Conservation (phyloP, 1,140 invertebrate species). For the Gryllus bimaculatus region DNA sequence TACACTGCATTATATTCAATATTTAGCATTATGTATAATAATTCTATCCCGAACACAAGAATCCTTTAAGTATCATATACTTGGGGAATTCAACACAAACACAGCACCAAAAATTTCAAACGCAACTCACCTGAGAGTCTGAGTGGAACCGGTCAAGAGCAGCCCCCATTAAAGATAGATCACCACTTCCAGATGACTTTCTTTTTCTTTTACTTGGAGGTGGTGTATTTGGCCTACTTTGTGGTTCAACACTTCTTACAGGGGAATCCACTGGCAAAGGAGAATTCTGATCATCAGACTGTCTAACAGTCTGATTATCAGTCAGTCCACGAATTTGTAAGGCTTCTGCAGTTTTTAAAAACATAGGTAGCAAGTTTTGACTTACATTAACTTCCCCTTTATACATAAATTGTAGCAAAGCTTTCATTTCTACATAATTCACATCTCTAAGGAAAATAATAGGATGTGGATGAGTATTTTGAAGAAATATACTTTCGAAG, state of each 20-base stretch:
- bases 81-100: no score
- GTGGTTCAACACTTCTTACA: slow-evolving; percentile 27
- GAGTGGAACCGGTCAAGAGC: slow-evolving; percentile 50
- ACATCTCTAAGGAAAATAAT: slow-evolving; percentile 88
- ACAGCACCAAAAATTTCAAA: slow-evolving; percentile 14
- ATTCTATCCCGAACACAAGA: not conserved
- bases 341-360: slow-evolving; percentile 83
- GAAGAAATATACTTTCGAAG: slow-evolving; percentile 86
- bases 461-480: slow-evolving; percentile 82
- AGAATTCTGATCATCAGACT: slow-evolving; percentile 25
- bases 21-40: not conserved
- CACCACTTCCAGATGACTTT: slow-evolving; percentile 57
- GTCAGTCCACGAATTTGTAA: slow-evolving; percentile 83
- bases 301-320: slow-evolving; percentile 50
- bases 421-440: slow-evolving; percentile 75
- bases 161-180: slow-evolving; percentile 49
- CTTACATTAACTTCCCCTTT: slow-evolving; percentile 83
- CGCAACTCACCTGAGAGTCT: slow-evolving; percentile 48
- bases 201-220: slow-evolving; percentile 55
- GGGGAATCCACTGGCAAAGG: slow-evolving; percentile 23
- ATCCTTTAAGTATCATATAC: not conserved
- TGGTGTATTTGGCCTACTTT: slow-evolving; percentile 29
- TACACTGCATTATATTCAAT: no score
- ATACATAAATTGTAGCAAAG: slow-evolving; percentile 82
- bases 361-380: slow-evolving; percentile 75